A percentile compares a stretch with the other conserved stretches of the same genome.
These are phyloP conservation scores for Cryptoprocta ferox DNA, from an alignment of 2,797 vertebrate genomes.

Conservation along the genomic window DNA sequence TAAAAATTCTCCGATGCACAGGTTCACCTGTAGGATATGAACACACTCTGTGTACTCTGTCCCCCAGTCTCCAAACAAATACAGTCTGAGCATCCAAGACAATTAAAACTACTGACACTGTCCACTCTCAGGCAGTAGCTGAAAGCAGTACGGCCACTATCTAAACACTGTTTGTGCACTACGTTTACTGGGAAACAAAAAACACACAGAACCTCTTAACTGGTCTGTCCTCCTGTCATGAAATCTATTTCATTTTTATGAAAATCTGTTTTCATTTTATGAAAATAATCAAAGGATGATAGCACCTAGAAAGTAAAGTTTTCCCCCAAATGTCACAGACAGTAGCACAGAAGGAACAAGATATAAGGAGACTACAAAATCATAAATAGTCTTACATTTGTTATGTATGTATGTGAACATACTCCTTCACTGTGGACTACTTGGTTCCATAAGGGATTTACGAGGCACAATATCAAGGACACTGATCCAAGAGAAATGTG, in stretches of 20 bases:
- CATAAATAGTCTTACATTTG: background rate
- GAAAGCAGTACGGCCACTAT: background rate
- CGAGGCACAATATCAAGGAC: slow-evolving; percentile 13
- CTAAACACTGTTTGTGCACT: background rate
- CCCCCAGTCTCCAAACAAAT: background rate
- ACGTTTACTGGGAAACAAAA: background rate
- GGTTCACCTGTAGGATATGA: background rate
- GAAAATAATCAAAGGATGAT: slow-evolving; percentile 10
- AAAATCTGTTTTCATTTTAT: slow-evolving; percentile 32
- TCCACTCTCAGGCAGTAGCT: background rate
- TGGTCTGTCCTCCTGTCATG: background rate
- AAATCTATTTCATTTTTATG: background rate
- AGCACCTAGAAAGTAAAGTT: background rate
- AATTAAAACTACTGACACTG: background rate
- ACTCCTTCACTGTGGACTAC: background rate
- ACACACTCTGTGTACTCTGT: background rate
- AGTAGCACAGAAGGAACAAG: background rate
- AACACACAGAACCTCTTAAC: background rate
- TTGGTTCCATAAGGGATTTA: background rate
- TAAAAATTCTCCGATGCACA: background rate
- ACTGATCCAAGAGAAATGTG: background rate
- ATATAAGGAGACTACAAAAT: background rate
- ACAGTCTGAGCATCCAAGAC: background rate
- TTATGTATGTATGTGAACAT: background rate
- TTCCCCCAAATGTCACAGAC: background rate